phyloP scores from a whole-genome alignment of 2,888 invertebrate species.

The Octonoba sinensis region DNA sequence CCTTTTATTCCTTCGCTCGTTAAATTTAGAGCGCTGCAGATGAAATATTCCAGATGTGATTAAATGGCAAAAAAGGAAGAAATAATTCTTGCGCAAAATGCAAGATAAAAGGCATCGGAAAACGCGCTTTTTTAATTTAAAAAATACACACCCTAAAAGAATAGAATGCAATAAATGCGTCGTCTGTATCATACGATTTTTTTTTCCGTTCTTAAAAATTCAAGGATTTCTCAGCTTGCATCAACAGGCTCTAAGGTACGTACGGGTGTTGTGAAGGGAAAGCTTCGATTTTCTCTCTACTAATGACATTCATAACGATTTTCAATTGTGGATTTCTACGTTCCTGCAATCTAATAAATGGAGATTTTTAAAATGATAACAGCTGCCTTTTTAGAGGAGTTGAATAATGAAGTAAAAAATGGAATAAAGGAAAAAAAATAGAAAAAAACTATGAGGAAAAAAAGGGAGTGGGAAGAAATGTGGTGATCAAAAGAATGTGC shows the following conservation, averaged over 20 bases:
- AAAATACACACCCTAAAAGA: slow-evolving; percentile 8
- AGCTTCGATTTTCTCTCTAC: not conserved
- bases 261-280: not conserved
- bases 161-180: not conserved
- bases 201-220: not conserved
- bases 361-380: slow-evolving; percentile 3
- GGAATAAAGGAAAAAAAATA: too few species aligned
- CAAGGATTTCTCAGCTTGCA: slow-evolving; percentile 2
- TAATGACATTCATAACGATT: slow-evolving; percentile 11
- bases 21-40: not conserved
- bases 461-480: too few species aligned
- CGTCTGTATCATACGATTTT: not conserved
- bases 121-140: not conserved
- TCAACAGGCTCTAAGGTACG: not conserved
- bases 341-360: slow-evolving; percentile 2
- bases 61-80: not conserved
- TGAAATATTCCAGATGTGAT: slow-evolving; percentile 4
- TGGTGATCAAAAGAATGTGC: too few species aligned
- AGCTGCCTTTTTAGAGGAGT: not conserved
- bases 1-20: not conserved
- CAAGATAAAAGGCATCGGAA: not conserved
- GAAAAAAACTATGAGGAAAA: too few species aligned
- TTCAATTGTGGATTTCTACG: slow-evolving; percentile 4
- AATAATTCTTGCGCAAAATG: slow-evolving; percentile 1
- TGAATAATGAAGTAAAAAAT: not conserved